Base-by-base conservation (phyloP, 30 jellyfish, hydroid and myxozoan species). In the Sanderia malayensis region DNA sequence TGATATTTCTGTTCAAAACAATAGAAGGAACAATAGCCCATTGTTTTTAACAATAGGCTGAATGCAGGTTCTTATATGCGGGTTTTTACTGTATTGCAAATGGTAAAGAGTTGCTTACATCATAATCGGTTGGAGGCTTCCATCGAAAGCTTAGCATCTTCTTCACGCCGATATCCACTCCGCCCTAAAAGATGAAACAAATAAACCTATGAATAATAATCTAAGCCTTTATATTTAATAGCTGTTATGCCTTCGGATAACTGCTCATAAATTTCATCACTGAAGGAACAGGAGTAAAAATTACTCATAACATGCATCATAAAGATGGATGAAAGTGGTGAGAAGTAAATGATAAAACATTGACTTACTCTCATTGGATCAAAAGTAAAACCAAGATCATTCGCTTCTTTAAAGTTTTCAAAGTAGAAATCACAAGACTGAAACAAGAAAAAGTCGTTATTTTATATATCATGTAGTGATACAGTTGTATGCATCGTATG, bases 131-230 rank as follows among this genome's bases (percentile, higher is more conserved):
- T 28, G 93, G 93, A 22, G 95, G 95, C 26, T 68, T 76, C 97
- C 97, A 88, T 58, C 81, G 88, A 45, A 81, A 73, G 2, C 85
- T 58, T 1, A 88, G 20, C 27, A 26, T 19, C 47, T 75, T 80
- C 70, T 70, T 69, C 22, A 61, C 70, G 21, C 97, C 97, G 27
- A 82, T 77, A 33, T 88, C 97, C 44, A 88, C 92, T 8, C 95
- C 94, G 9, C 97, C 97, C 97, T 88, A 45, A 23, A 68, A 82
- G n/a, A n/a, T n/a, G n/a, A n/a, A n/a, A n/a, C n/a, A n/a, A n/a
- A n/a, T n/a, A n/a, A n/a, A n/a, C n/a, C n/a, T n/a, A n/a, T n/a
- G 76, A 2, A 28, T 4, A 33, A 30, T 2, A 2, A 2, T 17
- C 30, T 3, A 28, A 28, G 15, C 28, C 15, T 26, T 24, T 11